Conservation (phyloP, 2,888 invertebrate genomes). For the Cartodere bifasciata region DNA sequence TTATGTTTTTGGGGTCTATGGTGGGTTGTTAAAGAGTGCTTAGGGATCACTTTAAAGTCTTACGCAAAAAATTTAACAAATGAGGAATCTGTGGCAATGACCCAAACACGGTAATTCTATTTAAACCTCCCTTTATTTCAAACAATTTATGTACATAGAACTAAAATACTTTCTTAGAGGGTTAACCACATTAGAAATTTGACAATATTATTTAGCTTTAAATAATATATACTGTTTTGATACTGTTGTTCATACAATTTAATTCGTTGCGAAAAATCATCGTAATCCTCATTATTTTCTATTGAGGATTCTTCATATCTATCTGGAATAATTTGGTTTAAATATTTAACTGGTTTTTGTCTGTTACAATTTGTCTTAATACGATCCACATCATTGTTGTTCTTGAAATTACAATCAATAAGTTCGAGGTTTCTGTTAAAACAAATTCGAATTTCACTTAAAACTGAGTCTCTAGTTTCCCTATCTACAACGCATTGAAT, state of each 20-base stretch:
- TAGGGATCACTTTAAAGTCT: too few relatives aligned
- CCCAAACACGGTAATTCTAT: too few relatives aligned
- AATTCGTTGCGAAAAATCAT: slow-evolving; percentile 7
- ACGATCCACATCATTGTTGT: slow-evolving; percentile 18
- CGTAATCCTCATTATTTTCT: slow-evolving; percentile 16
- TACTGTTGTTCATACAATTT: slow-evolving; percentile 7
- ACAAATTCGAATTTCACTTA: slow-evolving; percentile 63
- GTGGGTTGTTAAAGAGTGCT: too few relatives aligned
- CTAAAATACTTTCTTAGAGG: too few relatives aligned
- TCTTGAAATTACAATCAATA: slow-evolving; percentile 51
- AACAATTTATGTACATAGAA: too few relatives aligned
- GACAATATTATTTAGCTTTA: slow-evolving; percentile 43
- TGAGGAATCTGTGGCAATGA: too few relatives aligned
- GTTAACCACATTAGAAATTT: slow-evolving; percentile 51
- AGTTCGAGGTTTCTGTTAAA: slow-evolving; percentile 52
- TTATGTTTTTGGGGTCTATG: too few relatives aligned
- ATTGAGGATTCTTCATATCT: slow-evolving; percentile 11
- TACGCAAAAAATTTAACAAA: too few relatives aligned
- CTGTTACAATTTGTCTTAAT: slow-evolving; percentile 49
- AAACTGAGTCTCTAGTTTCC: slow-evolving; percentile 41
- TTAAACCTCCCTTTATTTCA: too few relatives aligned
- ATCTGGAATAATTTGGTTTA: slow-evolving; percentile 33
- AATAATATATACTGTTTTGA: slow-evolving; percentile 14
- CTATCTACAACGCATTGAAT: slow-evolving; percentile 52
- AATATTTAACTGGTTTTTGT: slow-evolving; percentile 43